Evolutionary conservation across 1,140 invertebrate species (phyloP), one percentile per base, ranked within the genome.

Genomic region (Akabosia matsudoensis): DNA sequence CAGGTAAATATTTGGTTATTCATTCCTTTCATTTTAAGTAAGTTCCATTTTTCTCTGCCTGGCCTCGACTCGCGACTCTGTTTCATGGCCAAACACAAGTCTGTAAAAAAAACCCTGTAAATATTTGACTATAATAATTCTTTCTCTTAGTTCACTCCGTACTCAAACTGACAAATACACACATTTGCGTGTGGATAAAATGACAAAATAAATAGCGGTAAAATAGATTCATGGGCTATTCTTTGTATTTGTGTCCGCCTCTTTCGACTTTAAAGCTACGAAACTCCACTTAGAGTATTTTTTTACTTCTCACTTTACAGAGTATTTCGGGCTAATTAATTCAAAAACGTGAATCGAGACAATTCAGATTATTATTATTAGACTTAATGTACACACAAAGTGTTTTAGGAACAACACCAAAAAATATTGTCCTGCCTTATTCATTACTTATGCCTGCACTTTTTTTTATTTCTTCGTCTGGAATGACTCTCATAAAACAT

Each of bases 1-100:
- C 61, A 67, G 30, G 61, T 31, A 67, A 67, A 31, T 31, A 67
- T 67, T 67, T 28, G 61, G 61, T 67, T 67, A 67, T 31, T 67
- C 61, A 67, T 67, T 67, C 26, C 30, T 30, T 56, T 56, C 30
- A 24, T 56, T 56, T 22, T n/a, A 56, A 13, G 4, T 22, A 56
- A 56, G 37, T 45, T 45, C 18, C 18, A 45, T 45, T 45, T n/a
- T 45, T 18, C 37, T 45, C 37, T 45, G 7, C 37, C n/a, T n/a
- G n/a, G n/a, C n/a, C n/a, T n/a, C n/a, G n/a, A n/a, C n/a, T n/a
- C 37, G 37, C 37, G 37, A 45, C 18, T 18, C 37, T 45, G 37
- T 45, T 45, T 45, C 37, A 7, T 45, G 7, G 7, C 37, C 37
- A 18, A 45, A 18, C 37, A 45, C 7, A n/a, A 45, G 37, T 45